phyloP scores from a whole-genome alignment of 2,888 invertebrate genomes.

The Cryptus viduatorius region DNA sequence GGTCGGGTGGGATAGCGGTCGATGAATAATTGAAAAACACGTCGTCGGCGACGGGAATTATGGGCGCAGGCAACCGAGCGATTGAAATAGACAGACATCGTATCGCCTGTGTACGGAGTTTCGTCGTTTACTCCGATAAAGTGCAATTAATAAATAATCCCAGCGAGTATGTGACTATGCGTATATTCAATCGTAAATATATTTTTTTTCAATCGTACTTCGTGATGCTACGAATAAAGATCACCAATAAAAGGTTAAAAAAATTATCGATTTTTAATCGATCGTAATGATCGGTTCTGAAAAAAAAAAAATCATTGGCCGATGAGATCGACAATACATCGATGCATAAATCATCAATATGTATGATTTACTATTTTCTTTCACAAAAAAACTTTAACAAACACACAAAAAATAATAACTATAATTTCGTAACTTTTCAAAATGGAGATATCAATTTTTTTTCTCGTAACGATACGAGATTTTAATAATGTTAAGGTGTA shows the following conservation, averaged over 20 bases:
- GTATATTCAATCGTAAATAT: not conserved
- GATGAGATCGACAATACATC: too few species aligned
- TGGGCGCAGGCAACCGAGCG: not conserved
- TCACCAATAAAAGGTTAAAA: not conserved
- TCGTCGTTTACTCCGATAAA: not conserved
- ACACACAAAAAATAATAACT: too few species aligned
- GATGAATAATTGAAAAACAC: slow-evolving; percentile 63
- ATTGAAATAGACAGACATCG: slow-evolving; percentile 17
- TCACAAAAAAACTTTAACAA: too few species aligned
- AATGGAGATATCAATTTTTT: not conserved
- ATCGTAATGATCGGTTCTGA: not conserved
- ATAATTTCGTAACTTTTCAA: too few species aligned
- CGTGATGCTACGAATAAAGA: not conserved
- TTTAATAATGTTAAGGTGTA: slow-evolving; percentile 18
- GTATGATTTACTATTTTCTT: too few species aligned
- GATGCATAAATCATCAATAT: too few species aligned
- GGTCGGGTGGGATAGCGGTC: slow-evolving; percentile 44
- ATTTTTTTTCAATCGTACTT: not conserved
- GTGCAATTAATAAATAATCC: slow-evolving; percentile 23
- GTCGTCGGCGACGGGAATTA: slow-evolving; percentile 23
- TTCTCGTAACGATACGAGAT: not conserved
- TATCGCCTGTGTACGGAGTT: slow-evolving; percentile 1
- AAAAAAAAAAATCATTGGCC: not conserved
- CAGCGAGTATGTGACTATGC: not conserved
- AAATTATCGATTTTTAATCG: not conserved